phyloP scores from a whole-genome alignment of 2,797 vertebrate species.

The Enteromius fasciolatus region DNA sequence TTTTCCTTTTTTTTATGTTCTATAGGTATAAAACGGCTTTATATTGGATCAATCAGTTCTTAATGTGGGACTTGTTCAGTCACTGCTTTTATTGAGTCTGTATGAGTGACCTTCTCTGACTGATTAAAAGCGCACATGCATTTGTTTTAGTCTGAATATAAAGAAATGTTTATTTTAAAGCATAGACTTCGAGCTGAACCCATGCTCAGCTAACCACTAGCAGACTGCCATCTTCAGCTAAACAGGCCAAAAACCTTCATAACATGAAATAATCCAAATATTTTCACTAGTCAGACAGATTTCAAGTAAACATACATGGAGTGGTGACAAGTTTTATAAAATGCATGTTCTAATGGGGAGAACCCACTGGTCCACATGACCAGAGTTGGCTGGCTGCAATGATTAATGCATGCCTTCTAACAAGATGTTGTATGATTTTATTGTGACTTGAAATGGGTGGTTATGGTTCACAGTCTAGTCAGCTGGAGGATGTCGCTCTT shows the following conservation, averaged over 20 bases:
- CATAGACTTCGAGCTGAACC: background rate
- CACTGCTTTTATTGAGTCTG: background rate
- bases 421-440: background rate
- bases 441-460: background rate
- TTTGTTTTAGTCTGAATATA: slow-evolving; percentile 7
- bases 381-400: background rate
- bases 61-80: background rate
- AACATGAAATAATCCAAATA: slow-evolving; percentile 9
- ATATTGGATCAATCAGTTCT: background rate
- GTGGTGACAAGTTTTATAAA: slow-evolving; percentile 28
- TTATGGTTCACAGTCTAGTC: slow-evolving; percentile 6
- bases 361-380: background rate
- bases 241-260: slow-evolving; percentile 1
- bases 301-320: slow-evolving; percentile 1
- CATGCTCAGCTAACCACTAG: background rate
- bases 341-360: background rate
- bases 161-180: slow-evolving; percentile 3
- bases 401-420: background rate
- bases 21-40: background rate
- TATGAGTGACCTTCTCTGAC: slow-evolving; percentile 3
- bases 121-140: background rate
- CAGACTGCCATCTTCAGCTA: slow-evolving; percentile 6
- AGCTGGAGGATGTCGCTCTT: background rate
- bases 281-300: too few species aligned
- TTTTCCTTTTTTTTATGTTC: background rate